A percentile compares a stretch with the other conserved stretches of the same genome.
These are phyloP conservation scores for Odontocerum albicorne DNA, from an alignment of 2,888 invertebrate genomes.

Conservation along the genomic window DNA sequence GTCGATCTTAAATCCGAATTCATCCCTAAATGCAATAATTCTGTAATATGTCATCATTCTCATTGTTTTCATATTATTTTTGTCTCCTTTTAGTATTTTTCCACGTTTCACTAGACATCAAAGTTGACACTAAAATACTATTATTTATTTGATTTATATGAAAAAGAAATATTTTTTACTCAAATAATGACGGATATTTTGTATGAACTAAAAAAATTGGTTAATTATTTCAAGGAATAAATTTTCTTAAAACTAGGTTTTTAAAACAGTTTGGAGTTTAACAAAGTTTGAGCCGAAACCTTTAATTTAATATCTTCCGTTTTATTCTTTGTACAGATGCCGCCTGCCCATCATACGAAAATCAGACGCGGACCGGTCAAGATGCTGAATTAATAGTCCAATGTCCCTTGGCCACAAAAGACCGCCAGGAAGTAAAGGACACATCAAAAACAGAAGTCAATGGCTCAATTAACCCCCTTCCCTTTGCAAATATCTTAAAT, in stretches of 20 bases:
- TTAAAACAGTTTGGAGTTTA: not conserved
- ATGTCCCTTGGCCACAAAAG: slow-evolving; percentile 34
- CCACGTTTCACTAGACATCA: too few species aligned
- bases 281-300: too few species aligned
- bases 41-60: too few species aligned
- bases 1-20: too few species aligned
- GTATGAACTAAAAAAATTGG: not conserved
- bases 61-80: too few species aligned
- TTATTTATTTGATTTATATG: too few species aligned
- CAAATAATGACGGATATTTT: too few species aligned
- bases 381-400: slow-evolving; percentile 34
- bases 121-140: too few species aligned
- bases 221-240: not conserved
- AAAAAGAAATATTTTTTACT: too few species aligned
- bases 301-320: not conserved
- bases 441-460: slow-evolving; percentile 5
- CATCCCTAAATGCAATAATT: too few species aligned
- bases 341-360: slow-evolving; percentile 28
- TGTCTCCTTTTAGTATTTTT: too few species aligned
- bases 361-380: slow-evolving; percentile 24
- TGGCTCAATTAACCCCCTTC: not conserved
- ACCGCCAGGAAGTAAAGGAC: slow-evolving; percentile 31
- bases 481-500: not conserved
- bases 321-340: slow-evolving; percentile 25
- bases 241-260: not conserved